Base-by-base conservation (phyloP, 2,797 vertebrate species). In the Momotus momota region DNA sequence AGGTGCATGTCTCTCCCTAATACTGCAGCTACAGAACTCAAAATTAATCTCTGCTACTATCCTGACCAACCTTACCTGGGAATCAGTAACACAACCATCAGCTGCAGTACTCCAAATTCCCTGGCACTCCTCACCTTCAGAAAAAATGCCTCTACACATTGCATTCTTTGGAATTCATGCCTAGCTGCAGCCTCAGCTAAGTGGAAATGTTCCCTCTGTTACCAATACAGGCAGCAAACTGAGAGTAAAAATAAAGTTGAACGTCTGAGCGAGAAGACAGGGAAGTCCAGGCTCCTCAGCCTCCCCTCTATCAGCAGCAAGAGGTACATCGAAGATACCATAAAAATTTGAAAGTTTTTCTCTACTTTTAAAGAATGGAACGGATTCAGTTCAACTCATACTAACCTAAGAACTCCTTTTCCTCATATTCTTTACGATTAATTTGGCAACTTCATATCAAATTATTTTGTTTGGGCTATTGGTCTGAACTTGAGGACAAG, bases 371-470 rank as follows among this genome's bases (percentile, higher is more conserved):
- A 88, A 77, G 16, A 87, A 41, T 1, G 0, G 18, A 75, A 86
- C 23, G 2, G 58, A 84, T 66, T 86, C 62, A 25, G 58, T 67
- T 81, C 35, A 40, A 81, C 81, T 93, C 5, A 80, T 87, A 88
- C 87, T 46, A 93, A 80, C 33, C 46, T 77, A 82, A 52, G 62
- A 93, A 80, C 27, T 64, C 54, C 27, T 84, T 94, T 64, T 81
- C 27, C 73, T 64, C 29, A 31, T 92, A 62, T 73, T 77, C 71
- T 79, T 90, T 92, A 84, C 61, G 77, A 93, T 93, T 95, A 83
- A 95, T 95, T 93, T 90, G 85, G 58, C 79, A 95, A 90, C 66
- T 95, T 96, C 61, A 94, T 88, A 91, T 94, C 77, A 92, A 71
- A 82, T 84, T 8, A 86, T 95, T 96, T 94, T 35, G 79, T 71